Evolutionary conservation across 2,113 vertebrate genomes (phyloP).

Genomic region (Cervus canadensis): DNA sequence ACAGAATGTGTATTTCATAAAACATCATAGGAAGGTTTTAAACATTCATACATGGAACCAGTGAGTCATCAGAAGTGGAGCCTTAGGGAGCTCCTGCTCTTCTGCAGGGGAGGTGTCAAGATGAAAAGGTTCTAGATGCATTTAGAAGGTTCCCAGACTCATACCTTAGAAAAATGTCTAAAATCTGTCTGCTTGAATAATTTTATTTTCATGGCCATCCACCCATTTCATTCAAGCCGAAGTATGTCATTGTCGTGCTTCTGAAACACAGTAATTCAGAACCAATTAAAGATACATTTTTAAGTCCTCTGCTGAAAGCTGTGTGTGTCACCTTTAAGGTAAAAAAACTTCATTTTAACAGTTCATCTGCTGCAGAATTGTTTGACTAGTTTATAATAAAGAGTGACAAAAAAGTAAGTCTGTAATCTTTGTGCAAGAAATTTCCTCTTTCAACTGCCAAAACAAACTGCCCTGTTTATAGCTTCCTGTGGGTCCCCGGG

Average conservation of each 20-base stretch:
- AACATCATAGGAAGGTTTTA: not conserved
- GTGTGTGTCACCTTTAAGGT: not conserved
- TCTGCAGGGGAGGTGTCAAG: not conserved
- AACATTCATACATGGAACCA: not conserved
- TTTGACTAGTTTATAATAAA: not conserved
- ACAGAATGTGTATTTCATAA: not conserved
- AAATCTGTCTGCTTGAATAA: not conserved
- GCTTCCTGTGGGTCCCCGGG: not conserved
- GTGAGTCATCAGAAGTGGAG: not conserved
- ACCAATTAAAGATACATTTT: not conserved
- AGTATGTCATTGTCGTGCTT: not conserved
- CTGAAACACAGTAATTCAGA: not conserved
- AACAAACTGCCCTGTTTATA: not conserved
- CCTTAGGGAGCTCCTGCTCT: not conserved
- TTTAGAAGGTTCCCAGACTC: not conserved
- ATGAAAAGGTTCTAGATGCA: not conserved
- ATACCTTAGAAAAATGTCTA: not conserved
- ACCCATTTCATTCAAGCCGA: not conserved
- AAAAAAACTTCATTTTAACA: constrained; percentile 17
- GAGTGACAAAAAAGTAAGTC: not conserved
- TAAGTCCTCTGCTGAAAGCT: not conserved
- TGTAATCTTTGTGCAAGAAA: not conserved
- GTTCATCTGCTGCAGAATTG: not conserved
- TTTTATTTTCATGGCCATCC: not conserved
- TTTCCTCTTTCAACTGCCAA: not conserved